Conservation (phyloP, 1,140 invertebrate genomes). For the Protaetia brevitarsis region DNA sequence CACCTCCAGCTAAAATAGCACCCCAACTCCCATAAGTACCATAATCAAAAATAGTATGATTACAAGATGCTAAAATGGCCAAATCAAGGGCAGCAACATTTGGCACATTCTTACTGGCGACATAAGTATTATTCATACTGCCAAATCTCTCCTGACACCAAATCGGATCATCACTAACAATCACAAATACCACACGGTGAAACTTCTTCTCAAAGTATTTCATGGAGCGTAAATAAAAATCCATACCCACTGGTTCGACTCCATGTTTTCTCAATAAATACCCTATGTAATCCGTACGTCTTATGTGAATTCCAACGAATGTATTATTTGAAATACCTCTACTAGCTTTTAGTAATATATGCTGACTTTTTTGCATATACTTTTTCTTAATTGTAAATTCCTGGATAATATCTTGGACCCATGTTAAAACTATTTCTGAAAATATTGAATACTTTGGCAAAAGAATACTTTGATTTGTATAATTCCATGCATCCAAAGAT, state of each 20-base stretch:
- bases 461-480: constrained; percentile 59
- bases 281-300: constrained; percentile 59
- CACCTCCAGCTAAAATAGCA: constrained; percentile 62
- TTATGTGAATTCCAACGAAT: constrained; percentile 59
- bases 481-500: constrained; percentile 57
- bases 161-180: constrained; percentile 61
- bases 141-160: constrained; percentile 58
- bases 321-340: constrained; percentile 41
- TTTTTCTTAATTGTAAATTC: constrained; percentile 57
- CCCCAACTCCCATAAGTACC: constrained; percentile 70
- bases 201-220: constrained; percentile 56
- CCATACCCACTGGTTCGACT: constrained; percentile 52
- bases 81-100: constrained; percentile 59
- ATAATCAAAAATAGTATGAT: constrained; percentile 67
- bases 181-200: constrained; percentile 54
- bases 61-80: constrained; percentile 61
- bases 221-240: constrained; percentile 58
- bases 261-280: constrained; percentile 55
- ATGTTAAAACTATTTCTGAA: constrained; percentile 56
- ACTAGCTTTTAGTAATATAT: constrained; percentile 48
- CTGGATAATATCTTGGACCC: constrained; percentile 56
- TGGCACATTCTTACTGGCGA: constrained; percentile 49
- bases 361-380: constrained; percentile 51
- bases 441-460: constrained; percentile 57
- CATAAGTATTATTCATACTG: constrained; percentile 51